These are phyloP conservation scores for Priocnemis perturbator DNA, from an alignment of 2,888 invertebrate species.

Conservation along the genomic window DNA sequence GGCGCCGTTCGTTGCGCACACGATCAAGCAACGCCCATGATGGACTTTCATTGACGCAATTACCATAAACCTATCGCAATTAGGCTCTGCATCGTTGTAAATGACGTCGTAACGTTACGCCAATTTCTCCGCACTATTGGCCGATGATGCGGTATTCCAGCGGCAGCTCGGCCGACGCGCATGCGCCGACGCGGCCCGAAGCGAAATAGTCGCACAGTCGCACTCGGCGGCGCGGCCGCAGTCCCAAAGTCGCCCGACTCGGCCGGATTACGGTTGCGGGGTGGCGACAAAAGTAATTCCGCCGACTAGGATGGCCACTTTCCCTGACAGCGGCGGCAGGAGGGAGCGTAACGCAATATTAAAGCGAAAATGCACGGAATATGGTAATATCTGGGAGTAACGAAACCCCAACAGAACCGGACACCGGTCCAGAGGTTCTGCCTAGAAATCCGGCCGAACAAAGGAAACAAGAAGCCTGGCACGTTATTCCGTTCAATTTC, in stretches of 20 bases:
- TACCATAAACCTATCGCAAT: too few relatives aligned
- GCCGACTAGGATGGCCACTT: neutral
- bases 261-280: neutral
- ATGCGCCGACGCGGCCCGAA: too few relatives aligned
- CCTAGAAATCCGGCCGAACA: constrained; percentile 52
- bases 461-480: constrained; percentile 51
- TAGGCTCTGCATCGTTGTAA: too few relatives aligned
- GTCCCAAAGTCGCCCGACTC: neutral
- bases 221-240: too few relatives aligned
- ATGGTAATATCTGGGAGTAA: constrained; percentile 53
- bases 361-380: constrained; percentile 54
- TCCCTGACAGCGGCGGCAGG: neutral
- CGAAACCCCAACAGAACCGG: constrained; percentile 50
- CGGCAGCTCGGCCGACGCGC: too few relatives aligned
- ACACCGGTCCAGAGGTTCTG: constrained; percentile 35
- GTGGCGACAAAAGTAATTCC: neutral
- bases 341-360: constrained; percentile 47
- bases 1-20: constrained; percentile 12
- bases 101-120: too few relatives aligned
- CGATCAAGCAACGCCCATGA: constrained; percentile 25
- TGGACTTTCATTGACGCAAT: constrained; percentile 21
- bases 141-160: too few relatives aligned
- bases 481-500: constrained; percentile 60
- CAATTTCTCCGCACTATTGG: too few relatives aligned
- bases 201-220: too few relatives aligned